Evolutionary conservation across 92 coral and sea anemone species (phyloP), one percentile per base, ranked within the genome.

Genomic region (Phenganax marumi): DNA sequence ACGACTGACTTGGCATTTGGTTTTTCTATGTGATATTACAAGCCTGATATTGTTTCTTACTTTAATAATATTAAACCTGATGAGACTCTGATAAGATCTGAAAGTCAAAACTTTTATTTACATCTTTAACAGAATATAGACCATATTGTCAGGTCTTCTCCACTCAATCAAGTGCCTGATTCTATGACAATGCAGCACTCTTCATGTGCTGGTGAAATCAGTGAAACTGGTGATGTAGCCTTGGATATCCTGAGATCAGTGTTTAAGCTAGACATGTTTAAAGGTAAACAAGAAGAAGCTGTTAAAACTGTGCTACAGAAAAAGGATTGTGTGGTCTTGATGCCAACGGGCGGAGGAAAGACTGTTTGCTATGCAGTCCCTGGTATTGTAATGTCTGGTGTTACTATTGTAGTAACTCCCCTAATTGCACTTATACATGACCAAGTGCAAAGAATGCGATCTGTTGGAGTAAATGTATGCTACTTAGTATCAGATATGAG

Each of bases 221-320:
- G 73, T 66, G 73, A 66, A 66, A 66, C 73, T 10, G 73, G 73
- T 66, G 73, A 66, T 66, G 73, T 66, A 14, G 46, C 43, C 73
- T 66, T 66, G 73, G 73, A 66, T 66, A 66, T 14, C 12, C 23
- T 66, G 46, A 66, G 73, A 23, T 23, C 43, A 23, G 50, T 66
- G 17, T 66, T 66, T 66, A 22, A 43, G 14, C 14, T n/a, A 12
- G 23, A 66, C 73, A 25, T n/a, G 73, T 66, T 66, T 39, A 66
- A 66, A 66, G 73, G 73, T 8, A 66, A 66, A 23, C 73, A 66
- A 22, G 73, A 66, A 66, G 73, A 66, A 23, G 73, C 23, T 66
- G 73, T 66, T 22, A 66, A 39, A 39, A 66, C 73, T 66, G 23
- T 66, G 3, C 14, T 66, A 23, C 73, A 66, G 73, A 66, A 66